Evolutionary conservation across 2,888 invertebrate species (phyloP), one percentile per base, ranked within the genome.

Genomic region (Microctonus brassicae): DNA sequence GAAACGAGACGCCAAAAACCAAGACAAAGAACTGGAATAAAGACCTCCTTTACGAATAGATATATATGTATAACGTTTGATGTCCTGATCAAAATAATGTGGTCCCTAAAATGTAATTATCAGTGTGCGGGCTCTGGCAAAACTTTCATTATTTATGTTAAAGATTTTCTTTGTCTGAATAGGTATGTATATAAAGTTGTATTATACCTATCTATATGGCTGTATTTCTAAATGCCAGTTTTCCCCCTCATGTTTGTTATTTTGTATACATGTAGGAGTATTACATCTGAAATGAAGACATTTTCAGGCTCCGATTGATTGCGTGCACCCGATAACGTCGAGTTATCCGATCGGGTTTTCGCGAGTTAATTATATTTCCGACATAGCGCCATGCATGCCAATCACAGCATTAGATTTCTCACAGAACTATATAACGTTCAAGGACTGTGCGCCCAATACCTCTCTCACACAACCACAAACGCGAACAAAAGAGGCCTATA

Each of bases 51-150:
- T 17, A 47, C 42, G 2, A 4, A 17, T 47, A 17, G 78, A 79
- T 75, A 76, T 47, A 6, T 47, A n/a, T 47, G 6, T 47, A n/a
- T 17, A 17, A 17, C n/a, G n/a, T 77, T 75, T 78, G 73, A 78
- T 80, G 77, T 82, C 76, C 74, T 76, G 73, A 77, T 75, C 78
- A 76, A 80, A 81, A 82, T 80, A 81, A 73, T 79, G 79, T 77
- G 79, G 81, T 77, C 80, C 75, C 77, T 78, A 77, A 79, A 82
- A 83, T 83, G 82, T 83, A 82, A 83, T 83, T 82, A 82, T 81
- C 80, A 76, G 61, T 73, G 68, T 36, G 73, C 74, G 72, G 75
- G 74, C 42, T n/a, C 5, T 47, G 42, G 42, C n/a, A 75, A 79
- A 81, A 81, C 78, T 79, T 74, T 60, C 77, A 82, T 81, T 82